Conservation (phyloP, 2,797 vertebrate species). For the Morus bassanus region DNA sequence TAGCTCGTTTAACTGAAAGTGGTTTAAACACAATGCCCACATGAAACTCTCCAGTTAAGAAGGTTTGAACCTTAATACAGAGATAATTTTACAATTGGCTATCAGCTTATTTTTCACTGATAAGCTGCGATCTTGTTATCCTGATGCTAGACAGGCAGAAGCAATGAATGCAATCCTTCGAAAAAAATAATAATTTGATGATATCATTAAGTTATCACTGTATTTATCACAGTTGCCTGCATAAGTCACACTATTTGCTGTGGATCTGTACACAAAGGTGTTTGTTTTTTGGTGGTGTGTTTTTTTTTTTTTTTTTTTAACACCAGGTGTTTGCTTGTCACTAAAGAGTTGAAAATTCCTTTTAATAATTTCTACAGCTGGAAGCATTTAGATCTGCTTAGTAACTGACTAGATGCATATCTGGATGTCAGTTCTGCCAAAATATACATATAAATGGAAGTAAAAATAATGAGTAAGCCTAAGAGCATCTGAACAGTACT, state of each 20-base stretch:
- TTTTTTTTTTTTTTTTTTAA: not conserved
- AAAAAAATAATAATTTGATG: not conserved
- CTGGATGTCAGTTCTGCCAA: not conserved
- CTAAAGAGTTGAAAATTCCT: not conserved
- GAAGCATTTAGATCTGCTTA: not conserved
- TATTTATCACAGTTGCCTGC: not conserved
- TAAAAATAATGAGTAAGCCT: not conserved
- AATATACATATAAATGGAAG: not conserved
- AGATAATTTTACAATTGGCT: not conserved
- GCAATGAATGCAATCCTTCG: not conserved
- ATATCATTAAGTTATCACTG: not conserved
- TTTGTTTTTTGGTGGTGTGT: fast-evolving
- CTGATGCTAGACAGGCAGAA: not conserved
- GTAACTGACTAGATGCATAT: not conserved
- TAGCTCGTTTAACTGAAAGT: not conserved
- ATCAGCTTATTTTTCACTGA: not conserved
- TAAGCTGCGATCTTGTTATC: not conserved
- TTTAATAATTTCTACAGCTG: not conserved
- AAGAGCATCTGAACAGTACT: not conserved
- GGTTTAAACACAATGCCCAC: not conserved
- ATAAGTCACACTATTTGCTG: not conserved
- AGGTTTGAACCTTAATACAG: not conserved
- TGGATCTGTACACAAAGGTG: not conserved
- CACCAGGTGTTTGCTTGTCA: not conserved
- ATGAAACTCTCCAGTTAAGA: not conserved